These are phyloP conservation scores for Lynx canadensis DNA, from an alignment of 2,113 vertebrate species.

Conservation along the genomic window DNA sequence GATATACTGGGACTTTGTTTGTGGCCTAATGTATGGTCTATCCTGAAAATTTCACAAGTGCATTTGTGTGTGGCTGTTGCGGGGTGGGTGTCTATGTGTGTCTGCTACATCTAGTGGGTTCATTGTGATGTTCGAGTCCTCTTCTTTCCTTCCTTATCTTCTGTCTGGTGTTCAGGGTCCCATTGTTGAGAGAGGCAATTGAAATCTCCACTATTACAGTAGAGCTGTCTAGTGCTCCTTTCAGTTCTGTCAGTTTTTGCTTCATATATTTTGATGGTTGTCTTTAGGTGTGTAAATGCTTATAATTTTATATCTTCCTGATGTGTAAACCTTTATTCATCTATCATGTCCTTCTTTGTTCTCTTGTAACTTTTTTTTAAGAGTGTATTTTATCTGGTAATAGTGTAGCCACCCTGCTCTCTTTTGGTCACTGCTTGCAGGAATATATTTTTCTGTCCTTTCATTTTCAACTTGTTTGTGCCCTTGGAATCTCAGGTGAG, in stretches of 20 bases:
- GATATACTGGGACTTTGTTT: background rate
- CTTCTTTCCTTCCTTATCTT: background rate
- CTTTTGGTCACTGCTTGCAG: background rate
- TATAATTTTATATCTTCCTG: background rate
- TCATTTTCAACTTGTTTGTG: background rate
- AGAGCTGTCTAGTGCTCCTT: background rate
- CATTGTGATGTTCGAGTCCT: background rate
- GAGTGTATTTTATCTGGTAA: background rate
- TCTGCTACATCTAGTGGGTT: background rate
- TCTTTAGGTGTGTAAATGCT: background rate
- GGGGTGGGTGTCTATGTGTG: background rate
- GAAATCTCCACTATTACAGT: background rate
- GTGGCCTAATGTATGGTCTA: background rate
- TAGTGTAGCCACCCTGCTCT: background rate
- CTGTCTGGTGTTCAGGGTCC: background rate
- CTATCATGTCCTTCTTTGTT: background rate
- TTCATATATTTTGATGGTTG: background rate
- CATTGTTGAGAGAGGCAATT: background rate
- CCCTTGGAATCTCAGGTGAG: background rate
- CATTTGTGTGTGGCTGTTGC: background rate
- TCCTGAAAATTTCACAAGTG: too few relatives aligned
- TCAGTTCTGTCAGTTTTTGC: background rate
- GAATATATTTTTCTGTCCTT: background rate
- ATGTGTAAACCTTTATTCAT: background rate
- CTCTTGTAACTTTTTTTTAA: background rate